Evolutionary conservation across 2,797 vertebrate genomes (phyloP).

Genomic region (Hydrocynus forskahlii): DNA sequence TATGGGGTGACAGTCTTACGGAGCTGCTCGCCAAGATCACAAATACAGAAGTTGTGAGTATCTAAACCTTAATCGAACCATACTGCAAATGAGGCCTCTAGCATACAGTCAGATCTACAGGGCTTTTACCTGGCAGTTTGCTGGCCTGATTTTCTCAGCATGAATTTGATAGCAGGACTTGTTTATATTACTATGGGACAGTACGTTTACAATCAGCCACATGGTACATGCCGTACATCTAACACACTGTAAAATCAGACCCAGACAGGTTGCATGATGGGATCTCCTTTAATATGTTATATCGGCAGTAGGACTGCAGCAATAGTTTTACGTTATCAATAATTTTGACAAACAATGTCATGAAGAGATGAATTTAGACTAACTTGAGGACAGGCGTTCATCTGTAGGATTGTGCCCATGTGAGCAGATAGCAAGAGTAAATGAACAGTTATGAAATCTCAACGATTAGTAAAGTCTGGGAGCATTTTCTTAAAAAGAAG

Average conservation of each 20-base stretch:
- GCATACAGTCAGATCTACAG: not conserved
- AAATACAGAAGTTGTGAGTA: conserved; percentile 96
- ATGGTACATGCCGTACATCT: not conserved
- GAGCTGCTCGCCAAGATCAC: conserved; percentile 96
- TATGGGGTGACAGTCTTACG: conserved; percentile 86
- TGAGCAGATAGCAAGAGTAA: too few species aligned
- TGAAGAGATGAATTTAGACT: too few species aligned
- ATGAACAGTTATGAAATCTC: too few species aligned
- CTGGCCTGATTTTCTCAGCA: not conserved
- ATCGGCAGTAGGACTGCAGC: too few species aligned
- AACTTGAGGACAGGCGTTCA: too few species aligned
- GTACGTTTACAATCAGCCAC: not conserved
- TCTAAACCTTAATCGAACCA: not conserved
- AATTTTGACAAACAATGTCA: too few species aligned
- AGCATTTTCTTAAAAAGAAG: too few species aligned
- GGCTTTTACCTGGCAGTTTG: not conserved
- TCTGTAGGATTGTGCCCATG: too few species aligned
- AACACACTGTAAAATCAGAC: not conserved
- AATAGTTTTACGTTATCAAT: too few species aligned
- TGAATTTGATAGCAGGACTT: not conserved
- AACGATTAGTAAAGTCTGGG: too few species aligned
- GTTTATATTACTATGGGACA: conserved; percentile 14
- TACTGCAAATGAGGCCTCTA: not conserved
- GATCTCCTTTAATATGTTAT: too few species aligned
- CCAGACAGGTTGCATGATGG: not conserved